These are phyloP conservation scores for Columba guinea DNA, from an alignment of 2,797 vertebrate genomes.

Conservation along the genomic window DNA sequence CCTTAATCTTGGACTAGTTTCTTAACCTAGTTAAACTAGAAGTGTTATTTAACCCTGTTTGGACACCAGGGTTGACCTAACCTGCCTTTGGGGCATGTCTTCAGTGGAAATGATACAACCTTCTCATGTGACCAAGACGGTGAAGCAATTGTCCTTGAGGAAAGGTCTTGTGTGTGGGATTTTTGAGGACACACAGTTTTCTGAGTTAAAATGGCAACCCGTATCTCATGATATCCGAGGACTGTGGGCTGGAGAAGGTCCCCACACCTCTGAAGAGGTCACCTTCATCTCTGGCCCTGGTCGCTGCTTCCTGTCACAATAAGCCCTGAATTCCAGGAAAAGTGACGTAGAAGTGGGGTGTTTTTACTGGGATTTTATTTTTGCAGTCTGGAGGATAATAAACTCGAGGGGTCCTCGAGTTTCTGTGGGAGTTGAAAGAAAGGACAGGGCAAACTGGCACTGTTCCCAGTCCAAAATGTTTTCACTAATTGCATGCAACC, in stretches of 20 bases:
- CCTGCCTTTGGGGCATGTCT: background rate
- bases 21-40: background rate
- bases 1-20: background rate
- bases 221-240: background rate
- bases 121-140: background rate
- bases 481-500: constrained; percentile 65
- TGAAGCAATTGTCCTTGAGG: background rate
- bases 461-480: constrained; percentile 67
- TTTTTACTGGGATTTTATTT: constrained; percentile 25
- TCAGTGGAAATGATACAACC: background rate
- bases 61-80: background rate
- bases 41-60: background rate
- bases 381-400: constrained; percentile 23
- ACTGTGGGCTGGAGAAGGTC: background rate
- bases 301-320: background rate
- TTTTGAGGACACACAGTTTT: background rate
- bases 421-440: constrained; percentile 69
- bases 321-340: background rate
- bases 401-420: constrained; percentile 5
- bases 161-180: background rate
- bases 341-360: background rate
- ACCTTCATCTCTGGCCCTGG: background rate
- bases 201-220: background rate
- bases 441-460: constrained; percentile 62
- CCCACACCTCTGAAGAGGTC: background rate